phyloP scores from a whole-genome alignment of 2,888 invertebrate species.

The Macaria notata region DNA sequence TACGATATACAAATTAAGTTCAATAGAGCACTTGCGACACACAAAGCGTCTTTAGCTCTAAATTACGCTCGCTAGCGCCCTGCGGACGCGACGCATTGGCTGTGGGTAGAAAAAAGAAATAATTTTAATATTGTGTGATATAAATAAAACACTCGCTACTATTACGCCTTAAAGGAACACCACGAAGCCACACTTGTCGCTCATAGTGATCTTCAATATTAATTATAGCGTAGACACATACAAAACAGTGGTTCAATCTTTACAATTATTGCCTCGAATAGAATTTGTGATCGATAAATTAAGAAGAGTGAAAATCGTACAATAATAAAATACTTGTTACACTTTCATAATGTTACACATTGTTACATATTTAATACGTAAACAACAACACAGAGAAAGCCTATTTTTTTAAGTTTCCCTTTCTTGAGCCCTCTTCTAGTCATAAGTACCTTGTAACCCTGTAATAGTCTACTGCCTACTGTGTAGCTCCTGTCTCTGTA shows the following conservation, averaged over 20 bases:
- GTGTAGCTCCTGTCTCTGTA: conserved; percentile 38
- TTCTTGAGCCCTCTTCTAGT: conserved; percentile 39
- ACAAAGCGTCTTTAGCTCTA: conserved; percentile 59
- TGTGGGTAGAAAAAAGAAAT: conserved; percentile 54
- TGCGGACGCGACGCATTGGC: conserved; percentile 62
- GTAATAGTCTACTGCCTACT: conserved; percentile 19
- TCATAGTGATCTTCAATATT: conserved; percentile 48
- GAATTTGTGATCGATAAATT: conserved; percentile 71
- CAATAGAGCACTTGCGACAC: conserved; percentile 78
- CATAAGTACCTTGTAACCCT: no score
- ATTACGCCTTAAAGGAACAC: conserved; percentile 53
- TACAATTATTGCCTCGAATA: conserved; percentile 60
- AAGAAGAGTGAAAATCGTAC: conserved; percentile 76
- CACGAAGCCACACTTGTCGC: conserved; percentile 38
- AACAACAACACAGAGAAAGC: conserved; percentile 61
- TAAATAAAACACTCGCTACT: conserved; percentile 49
- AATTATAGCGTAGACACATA: conserved; percentile 48
- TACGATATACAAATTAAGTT: conserved; percentile 73
- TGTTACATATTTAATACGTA: conserved; percentile 70
- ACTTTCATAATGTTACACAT: conserved; percentile 74
- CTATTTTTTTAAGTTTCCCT: conserved; percentile 72
- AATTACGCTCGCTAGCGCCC: conserved; percentile 36
- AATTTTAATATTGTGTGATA: conserved; percentile 39
- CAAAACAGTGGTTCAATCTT: conserved; percentile 55
- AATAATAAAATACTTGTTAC: conserved; percentile 75